Evolutionary conservation across 2,797 vertebrate species (phyloP).

Genomic region (Acrossocheilus fasciatus): DNA sequence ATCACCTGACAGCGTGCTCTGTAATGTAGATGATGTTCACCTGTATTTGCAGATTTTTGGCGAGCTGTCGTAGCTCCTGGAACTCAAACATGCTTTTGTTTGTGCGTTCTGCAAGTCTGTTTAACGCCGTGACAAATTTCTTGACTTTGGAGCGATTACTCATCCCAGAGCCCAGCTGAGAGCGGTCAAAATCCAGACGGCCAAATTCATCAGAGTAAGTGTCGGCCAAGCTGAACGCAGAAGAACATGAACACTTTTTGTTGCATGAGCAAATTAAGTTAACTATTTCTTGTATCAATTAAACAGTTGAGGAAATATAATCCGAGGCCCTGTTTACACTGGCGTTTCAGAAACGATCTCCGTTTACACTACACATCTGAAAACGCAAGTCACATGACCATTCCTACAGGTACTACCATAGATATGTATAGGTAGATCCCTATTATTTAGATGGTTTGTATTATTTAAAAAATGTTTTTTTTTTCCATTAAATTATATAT

Average conservation of each 20-base stretch:
- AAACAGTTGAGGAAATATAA: background rate
- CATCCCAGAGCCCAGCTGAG: constrained; percentile 96
- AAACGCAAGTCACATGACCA: too few relatives aligned
- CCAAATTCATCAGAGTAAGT: constrained; percentile 96
- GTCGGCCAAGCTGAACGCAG: constrained; percentile 86
- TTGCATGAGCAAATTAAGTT: background rate
- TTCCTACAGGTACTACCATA: too few relatives aligned
- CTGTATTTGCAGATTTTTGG: constrained; percentile 85
- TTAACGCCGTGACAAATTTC: constrained; percentile 88
- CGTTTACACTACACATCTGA: too few relatives aligned
- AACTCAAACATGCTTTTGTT: constrained; percentile 89
- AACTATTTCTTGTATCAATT: background rate
- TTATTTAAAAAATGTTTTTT: too few relatives aligned
- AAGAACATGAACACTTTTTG: background rate
- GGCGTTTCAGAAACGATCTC: too few relatives aligned
- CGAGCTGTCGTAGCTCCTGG: constrained; percentile 86
- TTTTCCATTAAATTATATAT: too few relatives aligned
- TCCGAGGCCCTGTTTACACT: too few relatives aligned
- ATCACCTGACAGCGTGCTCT: background rate
- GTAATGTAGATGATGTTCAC: constrained; percentile 69
- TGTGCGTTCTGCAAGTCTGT: constrained; percentile 87
- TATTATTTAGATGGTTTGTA: too few relatives aligned
- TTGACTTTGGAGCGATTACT: constrained; percentile 92
- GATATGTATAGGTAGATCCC: too few relatives aligned
- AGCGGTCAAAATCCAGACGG: constrained; percentile 93